Conservation (phyloP, 2,113 vertebrate genomes). For the Gymnorhina tibicen region DNA sequence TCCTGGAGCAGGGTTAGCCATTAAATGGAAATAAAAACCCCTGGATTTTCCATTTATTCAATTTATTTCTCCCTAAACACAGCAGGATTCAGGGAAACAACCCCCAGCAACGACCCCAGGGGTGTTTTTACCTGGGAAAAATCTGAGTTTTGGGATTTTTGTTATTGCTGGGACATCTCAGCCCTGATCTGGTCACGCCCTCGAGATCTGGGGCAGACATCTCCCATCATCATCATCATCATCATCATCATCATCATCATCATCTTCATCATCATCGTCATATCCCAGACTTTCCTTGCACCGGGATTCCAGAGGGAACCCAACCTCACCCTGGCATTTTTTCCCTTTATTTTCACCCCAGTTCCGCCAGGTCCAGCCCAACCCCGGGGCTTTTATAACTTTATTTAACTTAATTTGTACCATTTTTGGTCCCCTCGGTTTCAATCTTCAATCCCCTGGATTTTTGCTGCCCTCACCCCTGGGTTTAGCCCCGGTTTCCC, state of each 20-base stretch:
- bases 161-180: background rate
- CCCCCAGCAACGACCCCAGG: rapidly evolving
- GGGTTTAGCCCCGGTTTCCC: background rate
- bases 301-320: background rate
- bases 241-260: too few species aligned
- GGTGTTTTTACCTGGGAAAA: background rate
- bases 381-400: rapidly evolving
- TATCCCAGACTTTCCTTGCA: background rate
- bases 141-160: background rate
- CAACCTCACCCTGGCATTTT: background rate
- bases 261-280: background rate
- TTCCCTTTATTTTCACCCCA: background rate
- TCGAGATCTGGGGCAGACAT: background rate
- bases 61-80: background rate
- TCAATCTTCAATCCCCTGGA: background rate
- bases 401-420: background rate
- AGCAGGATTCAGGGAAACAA: rapidly evolving
- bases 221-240: background rate
- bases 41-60: background rate
- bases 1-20: background rate
- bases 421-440: background rate
- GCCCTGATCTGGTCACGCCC: background rate
- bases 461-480: background rate
- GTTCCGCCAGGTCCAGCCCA: background rate
- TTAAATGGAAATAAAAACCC: background rate